Evolutionary conservation across 2,888 invertebrate species (phyloP).

Genomic region (Sinohyriopsis cumingii): DNA sequence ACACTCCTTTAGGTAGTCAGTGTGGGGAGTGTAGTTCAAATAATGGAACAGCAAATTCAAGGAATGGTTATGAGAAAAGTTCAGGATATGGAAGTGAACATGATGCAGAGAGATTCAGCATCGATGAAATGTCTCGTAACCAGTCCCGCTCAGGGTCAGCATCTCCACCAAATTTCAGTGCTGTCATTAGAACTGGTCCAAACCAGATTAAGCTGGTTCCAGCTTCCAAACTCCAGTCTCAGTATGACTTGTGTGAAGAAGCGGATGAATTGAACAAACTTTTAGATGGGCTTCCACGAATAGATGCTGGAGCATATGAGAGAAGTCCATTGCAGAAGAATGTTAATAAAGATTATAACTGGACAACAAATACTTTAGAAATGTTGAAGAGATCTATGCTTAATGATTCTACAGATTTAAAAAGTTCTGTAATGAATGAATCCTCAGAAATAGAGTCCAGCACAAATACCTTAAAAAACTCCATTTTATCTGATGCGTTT

Average conservation of each 20-base stretch:
- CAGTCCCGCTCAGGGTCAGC: slow-evolving; percentile 47
- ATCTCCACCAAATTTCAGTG: slow-evolving; percentile 61
- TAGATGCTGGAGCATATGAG: slow-evolving; percentile 59
- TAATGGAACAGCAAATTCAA: slow-evolving; percentile 56
- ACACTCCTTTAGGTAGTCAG: slow-evolving; percentile 52
- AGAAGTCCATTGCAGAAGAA: slow-evolving; percentile 44
- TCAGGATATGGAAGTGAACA: slow-evolving; percentile 66
- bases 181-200: slow-evolving; percentile 64
- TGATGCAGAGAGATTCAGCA: slow-evolving; percentile 59
- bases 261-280: slow-evolving; percentile 53
- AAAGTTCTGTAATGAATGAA: background rate
- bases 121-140: slow-evolving; percentile 52
- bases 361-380: slow-evolving; percentile 16
- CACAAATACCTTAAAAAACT: too few species aligned
- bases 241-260: slow-evolving; percentile 35
- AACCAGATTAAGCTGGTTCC: slow-evolving; percentile 65
- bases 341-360: slow-evolving; percentile 7
- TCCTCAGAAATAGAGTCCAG: background rate
- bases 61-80: slow-evolving; percentile 60
- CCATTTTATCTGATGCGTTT: too few species aligned
- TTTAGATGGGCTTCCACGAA: slow-evolving; percentile 59
- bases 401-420: background rate
- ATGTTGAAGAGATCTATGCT: slow-evolving; percentile 12
- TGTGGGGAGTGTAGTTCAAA: slow-evolving; percentile 53
- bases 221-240: slow-evolving; percentile 43